Evolutionary conservation across 2,797 vertebrate species (phyloP).

Genomic region (Coracias cyanogaster): DNA sequence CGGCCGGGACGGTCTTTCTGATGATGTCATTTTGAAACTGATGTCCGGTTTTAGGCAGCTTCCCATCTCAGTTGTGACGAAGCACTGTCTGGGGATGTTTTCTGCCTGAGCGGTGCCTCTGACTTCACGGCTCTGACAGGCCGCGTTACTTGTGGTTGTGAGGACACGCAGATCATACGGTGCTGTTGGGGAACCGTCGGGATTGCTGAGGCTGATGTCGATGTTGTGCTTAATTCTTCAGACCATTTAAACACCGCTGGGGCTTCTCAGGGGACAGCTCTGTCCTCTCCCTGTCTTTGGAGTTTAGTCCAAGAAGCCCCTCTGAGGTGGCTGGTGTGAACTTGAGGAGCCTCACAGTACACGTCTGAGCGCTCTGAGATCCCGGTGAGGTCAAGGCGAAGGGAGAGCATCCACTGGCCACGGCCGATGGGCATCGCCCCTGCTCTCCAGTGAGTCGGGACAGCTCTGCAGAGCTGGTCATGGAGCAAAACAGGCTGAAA

Average conservation of each 20-base stretch:
- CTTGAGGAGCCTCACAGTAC: background rate
- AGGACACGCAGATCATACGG: accelerated
- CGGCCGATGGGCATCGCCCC: accelerated
- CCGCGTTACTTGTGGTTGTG: background rate
- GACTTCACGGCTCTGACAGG: background rate
- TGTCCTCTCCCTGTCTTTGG: background rate
- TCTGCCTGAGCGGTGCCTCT: background rate
- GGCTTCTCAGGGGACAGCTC: background rate
- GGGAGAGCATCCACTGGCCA: accelerated
- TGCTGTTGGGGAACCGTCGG: background rate
- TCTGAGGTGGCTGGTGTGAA: background rate
- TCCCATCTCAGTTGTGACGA: background rate
- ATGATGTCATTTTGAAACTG: background rate
- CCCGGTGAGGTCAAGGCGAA: accelerated
- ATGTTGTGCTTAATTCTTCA: too few species aligned
- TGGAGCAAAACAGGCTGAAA: background rate
- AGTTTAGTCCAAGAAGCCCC: background rate
- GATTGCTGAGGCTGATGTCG: background rate
- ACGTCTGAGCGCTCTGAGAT: background rate
- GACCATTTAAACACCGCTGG: background rate
- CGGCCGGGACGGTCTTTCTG: background rate
- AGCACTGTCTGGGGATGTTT: background rate
- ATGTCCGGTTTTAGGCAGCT: too few species aligned
- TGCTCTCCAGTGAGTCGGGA: accelerated
- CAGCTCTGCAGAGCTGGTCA: background rate